Conservation (phyloP, 1,140 invertebrate genomes). For the Drosophila kanapiae region DNA sequence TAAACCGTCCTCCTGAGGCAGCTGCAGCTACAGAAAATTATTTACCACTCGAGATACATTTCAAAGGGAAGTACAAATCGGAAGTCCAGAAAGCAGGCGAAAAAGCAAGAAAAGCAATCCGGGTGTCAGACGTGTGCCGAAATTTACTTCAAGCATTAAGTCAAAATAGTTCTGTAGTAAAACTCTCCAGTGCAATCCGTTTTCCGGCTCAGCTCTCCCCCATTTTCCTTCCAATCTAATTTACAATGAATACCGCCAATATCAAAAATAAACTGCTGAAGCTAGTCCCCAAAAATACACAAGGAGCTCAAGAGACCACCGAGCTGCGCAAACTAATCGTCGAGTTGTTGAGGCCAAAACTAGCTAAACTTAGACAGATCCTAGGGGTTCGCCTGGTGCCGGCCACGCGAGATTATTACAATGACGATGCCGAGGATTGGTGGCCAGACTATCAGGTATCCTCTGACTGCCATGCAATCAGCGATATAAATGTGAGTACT, state of each 20-base stretch:
- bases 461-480: constrained; percentile 32
- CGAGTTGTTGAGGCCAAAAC: constrained; percentile 46
- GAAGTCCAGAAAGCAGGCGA: constrained; percentile 3
- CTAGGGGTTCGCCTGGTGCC: constrained; percentile 21
- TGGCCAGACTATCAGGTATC: constrained; percentile 53
- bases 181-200: background rate
- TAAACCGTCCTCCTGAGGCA: constrained; percentile 21
- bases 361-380: constrained; percentile 14
- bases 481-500: constrained; percentile 52
- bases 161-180: background rate
- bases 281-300: background rate
- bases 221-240: background rate
- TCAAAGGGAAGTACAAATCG: background rate
- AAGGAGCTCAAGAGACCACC: background rate
- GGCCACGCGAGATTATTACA: constrained; percentile 13
- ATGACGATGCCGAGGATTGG: constrained; percentile 26
- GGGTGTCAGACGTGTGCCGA: background rate
- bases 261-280: constrained; percentile 20
- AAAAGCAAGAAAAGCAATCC: background rate
- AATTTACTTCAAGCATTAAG: background rate
- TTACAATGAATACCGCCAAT: constrained; percentile 24
- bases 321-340: constrained; percentile 28
- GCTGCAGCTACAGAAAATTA: constrained; percentile 14
- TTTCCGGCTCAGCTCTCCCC: background rate
- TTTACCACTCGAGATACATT: constrained; percentile 15